Evolutionary conservation across 1,140 invertebrate species (phyloP), one percentile per base, ranked within the genome.

Genomic region (Cylas formicarius): DNA sequence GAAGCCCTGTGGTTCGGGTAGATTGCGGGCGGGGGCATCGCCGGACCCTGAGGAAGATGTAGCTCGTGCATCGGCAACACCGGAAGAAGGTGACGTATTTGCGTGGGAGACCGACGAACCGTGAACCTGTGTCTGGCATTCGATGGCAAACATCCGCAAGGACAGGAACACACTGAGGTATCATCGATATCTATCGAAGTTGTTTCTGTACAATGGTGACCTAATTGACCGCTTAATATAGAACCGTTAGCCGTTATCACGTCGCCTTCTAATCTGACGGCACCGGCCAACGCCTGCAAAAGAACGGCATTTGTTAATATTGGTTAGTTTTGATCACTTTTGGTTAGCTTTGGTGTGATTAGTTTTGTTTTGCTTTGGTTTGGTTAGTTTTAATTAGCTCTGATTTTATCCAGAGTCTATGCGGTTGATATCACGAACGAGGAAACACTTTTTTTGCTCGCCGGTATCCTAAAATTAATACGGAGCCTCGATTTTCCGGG

Each of bases 211-310:
- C 61, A 75, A 54, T 74, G 71, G 58, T 70, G 72, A 34, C 70
- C 72, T 55, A 74, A 61, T 48, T 80, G 80, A 43, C 84, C 83
- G 56, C 84, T 81, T 53, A 87, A 67, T 55, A 89, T 82, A 55
- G 82, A 89, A 36, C 83, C 87, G 61, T 85, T 89, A 35, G 85
- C 87, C 53, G 83, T 91, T 71, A 97, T 94, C 44, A 96, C 86
- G 70, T 97, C 93, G 42, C 92, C 93, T 60, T 97, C 93, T 28
- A 97, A 69, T 63, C 88, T 66, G 65, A 95, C 81, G 72, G 94
- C 78, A 70, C 92, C 76, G 75, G 83, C 75, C 69, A 88, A 75
- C 50, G 84, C 84, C 83, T 86, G 68, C 22, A 68, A 69, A 18
- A 47, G 48, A 27, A 42, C 11, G 8, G 16, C 16, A 28, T 11